Evolutionary conservation across 2,113 vertebrate species (phyloP).

Genomic region (Dicrurus megarhynchus): DNA sequence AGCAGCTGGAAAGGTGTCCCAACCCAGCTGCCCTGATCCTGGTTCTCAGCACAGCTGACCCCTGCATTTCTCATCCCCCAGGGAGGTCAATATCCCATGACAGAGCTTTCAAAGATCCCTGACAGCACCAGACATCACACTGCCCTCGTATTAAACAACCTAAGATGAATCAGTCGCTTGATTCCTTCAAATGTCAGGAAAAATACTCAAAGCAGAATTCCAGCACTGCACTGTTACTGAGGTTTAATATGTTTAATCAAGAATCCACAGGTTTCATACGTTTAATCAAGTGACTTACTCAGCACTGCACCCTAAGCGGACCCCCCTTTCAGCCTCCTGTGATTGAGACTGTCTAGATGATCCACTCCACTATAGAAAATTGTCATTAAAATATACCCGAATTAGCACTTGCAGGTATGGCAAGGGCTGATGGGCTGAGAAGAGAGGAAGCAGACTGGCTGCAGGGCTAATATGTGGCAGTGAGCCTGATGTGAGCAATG

Average conservation of each 20-base stretch:
- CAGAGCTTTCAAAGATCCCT: not conserved
- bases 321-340: not conserved
- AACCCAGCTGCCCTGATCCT: not conserved
- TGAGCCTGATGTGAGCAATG: fast-evolving
- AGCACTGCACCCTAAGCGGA: not conserved
- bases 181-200: not conserved
- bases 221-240: not conserved
- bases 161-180: fast-evolving
- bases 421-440: not conserved
- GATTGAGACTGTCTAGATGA: not conserved
- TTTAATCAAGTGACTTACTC: not conserved
- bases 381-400: not conserved
- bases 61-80: not conserved
- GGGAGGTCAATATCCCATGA: not conserved
- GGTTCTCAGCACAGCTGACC: not conserved
- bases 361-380: not conserved
- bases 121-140: not conserved
- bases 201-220: not conserved
- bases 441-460: not conserved
- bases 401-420: not conserved
- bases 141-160: not conserved
- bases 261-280: not conserved
- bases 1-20: not conserved
- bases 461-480: fast-evolving
- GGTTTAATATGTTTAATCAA: not conserved